phyloP scores from a whole-genome alignment of 2,888 invertebrate species.

The Hirudinaria manillensis region DNA sequence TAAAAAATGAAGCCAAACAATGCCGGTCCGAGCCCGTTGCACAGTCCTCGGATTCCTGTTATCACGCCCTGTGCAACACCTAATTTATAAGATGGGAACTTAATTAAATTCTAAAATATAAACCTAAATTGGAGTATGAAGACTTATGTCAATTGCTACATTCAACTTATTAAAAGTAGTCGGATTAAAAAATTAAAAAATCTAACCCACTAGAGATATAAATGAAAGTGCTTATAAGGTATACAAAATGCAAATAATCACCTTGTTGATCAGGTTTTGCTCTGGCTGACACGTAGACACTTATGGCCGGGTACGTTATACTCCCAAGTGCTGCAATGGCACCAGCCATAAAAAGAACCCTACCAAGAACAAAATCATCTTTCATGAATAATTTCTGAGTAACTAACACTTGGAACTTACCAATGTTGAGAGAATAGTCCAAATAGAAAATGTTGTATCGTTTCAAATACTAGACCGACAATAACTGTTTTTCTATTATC shows the following conservation, averaged over 20 bases:
- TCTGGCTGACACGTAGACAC: conserved; percentile 96
- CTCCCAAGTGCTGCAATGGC: conserved; percentile 89
- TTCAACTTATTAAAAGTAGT: too few relatives aligned
- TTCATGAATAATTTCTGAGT: not conserved
- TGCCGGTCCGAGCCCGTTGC: conserved; percentile 95
- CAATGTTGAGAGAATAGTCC: conserved; percentile 91
- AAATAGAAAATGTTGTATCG: conserved; percentile 93
- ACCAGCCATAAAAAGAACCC: conserved; percentile 99
- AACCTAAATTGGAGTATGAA: too few relatives aligned
- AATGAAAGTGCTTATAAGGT: not conserved
- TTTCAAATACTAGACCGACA: conserved; percentile 89
- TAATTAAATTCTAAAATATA: too few relatives aligned
- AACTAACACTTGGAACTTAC: conserved; percentile 60
- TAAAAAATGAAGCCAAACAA: conserved; percentile 98
- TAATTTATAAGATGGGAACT: conserved; percentile 36
- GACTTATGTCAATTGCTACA: too few relatives aligned
- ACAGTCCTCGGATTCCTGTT: conserved; percentile 93
- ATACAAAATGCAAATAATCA: conserved; percentile 39
- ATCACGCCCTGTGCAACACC: conserved; percentile 79
- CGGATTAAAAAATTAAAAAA: not conserved
- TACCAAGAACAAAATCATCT: conserved; percentile 58
- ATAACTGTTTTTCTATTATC: conserved; percentile 96
- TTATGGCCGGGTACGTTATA: conserved; percentile 96
- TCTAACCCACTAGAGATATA: not conserved
- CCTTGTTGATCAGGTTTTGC: conserved; percentile 96